Evolutionary conservation across 2,888 invertebrate genomes (phyloP), one percentile per base, ranked within the genome.

Genomic region (Leptopilina drosophilae): DNA sequence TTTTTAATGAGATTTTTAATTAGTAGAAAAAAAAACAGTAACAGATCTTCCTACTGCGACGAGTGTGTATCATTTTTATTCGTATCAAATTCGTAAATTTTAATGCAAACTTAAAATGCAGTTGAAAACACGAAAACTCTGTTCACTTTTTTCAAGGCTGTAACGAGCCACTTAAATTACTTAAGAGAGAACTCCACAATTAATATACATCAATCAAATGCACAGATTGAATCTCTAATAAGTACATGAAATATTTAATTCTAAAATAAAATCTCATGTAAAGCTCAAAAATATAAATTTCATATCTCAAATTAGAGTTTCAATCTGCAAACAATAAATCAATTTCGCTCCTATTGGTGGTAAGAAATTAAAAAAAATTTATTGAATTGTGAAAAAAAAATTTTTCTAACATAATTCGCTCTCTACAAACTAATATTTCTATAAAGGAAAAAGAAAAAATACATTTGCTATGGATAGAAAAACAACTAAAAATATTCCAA

Each of bases 101-200:
- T 49, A 11, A 53, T 56, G 12, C 20, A 64, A 73, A 56, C 40
- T 73, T 8, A 33, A 73, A 14, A 56, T 73, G 53, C 14, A 59
- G 26, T 56, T 73, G 56, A 59, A 69, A 73, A 73, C 56, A 33
- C 56, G 11, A 73, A 73, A 53, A 59, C 73, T 73, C 73, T 73
- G 73, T 73, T 73, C 73, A 56, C 53, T 73, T 73, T 73, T 73
- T 73, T 53, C 53, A 73, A 73, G 73, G 73, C 73, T 73, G 73
- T 73, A 73, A 73, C 73, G 73, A 73, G 73, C 73, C 73, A 73
- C 73, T 73, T 73, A 73, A 73, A 56, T 26, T 73, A 73, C 73
- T 73, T 73, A 73, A 26, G 33, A 73, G 33, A 73, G 40, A 73
- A 73, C n/a, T 73, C 33, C 73, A 73, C 73, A 73, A 56, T 73